phyloP scores from a whole-genome alignment of 2,797 vertebrate genomes.

The Clamator glandarius region DNA sequence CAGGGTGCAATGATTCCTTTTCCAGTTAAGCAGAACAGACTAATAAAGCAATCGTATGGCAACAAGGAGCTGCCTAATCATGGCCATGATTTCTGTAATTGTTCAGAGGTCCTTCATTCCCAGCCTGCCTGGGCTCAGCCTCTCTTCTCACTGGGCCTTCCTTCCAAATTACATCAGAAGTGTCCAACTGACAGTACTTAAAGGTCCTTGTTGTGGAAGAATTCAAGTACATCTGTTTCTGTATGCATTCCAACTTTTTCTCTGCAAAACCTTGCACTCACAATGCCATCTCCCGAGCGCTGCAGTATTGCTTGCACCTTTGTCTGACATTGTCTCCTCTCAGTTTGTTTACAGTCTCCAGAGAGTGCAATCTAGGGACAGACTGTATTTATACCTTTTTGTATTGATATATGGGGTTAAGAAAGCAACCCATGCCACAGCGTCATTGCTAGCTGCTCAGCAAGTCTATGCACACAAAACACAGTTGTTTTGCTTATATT shows the following conservation, averaged over 20 bases:
- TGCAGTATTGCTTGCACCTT: neutral
- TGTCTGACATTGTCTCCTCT: neutral
- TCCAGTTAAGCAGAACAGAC: neutral
- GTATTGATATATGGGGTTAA: neutral
- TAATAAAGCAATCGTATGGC: neutral
- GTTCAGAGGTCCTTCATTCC: neutral
- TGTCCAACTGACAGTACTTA: too few species aligned
- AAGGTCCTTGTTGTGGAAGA: neutral
- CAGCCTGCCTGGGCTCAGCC: neutral
- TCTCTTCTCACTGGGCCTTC: neutral
- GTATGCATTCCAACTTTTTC: neutral
- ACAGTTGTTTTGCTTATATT: neutral
- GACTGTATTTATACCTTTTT: neutral
- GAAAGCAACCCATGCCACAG: neutral
- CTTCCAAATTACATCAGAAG: neutral
- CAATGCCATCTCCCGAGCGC: fast-evolving
- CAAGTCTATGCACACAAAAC: neutral
- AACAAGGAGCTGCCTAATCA: neutral
- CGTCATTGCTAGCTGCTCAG: neutral
- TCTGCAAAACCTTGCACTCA: neutral
- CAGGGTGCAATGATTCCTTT: neutral
- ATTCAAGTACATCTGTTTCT: neutral
- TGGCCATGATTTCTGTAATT: neutral
- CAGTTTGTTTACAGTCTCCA: neutral
- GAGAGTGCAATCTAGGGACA: neutral